Base-by-base conservation (phyloP, 2,888 invertebrate genomes). In the Ormyrus pomaceus region DNA sequence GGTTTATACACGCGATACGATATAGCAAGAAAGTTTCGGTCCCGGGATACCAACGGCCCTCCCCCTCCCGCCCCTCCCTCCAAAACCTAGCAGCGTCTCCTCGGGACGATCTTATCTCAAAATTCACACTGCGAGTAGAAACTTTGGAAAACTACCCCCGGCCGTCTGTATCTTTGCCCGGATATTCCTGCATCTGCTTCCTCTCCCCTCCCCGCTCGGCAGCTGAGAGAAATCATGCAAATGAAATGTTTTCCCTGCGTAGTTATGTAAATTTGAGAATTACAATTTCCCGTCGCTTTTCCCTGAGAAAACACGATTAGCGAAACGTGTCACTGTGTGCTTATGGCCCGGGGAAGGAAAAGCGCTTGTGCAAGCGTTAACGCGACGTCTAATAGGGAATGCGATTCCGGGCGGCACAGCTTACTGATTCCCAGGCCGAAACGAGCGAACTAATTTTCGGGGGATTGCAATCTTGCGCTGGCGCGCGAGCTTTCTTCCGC, bases 231-330 rank as follows among this genome's bases (percentile, higher is more conserved):
- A 70, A 81, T 78, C 77, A 81, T 78, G 81, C 75, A 81, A 81
- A 81, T 78, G 64, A 75, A 81, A 78, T 81, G 77, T 81, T 81
- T 81, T 81, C 81, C 65, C 71, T 70, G 64, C 66, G 78, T 62
- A 78, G 74, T 81, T 81, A 81, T 81, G 81, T 78, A 78, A 77
- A 81, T 81, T 78, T 61, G 74, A 65, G 75, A 75, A 77, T 78
- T 81, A 71, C 77, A 74, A 77, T 81, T 77, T 81, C 71, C 61
- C 71, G 50, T 48, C 58, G 64, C 61, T 68, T 81, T 66, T n/a
- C 74, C 73, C 69, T 77, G 74, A 51, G 77, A 77, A 80, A 80
- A 81, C 77, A 74, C 77, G 74, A 81, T 81, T 81, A 81, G 77
- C 64, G 70, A 81, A 77, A 73, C 70, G 66, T 81, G 77, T 74